Conservation (phyloP, 2,113 vertebrate genomes). For the Climacteris rufus region DNA sequence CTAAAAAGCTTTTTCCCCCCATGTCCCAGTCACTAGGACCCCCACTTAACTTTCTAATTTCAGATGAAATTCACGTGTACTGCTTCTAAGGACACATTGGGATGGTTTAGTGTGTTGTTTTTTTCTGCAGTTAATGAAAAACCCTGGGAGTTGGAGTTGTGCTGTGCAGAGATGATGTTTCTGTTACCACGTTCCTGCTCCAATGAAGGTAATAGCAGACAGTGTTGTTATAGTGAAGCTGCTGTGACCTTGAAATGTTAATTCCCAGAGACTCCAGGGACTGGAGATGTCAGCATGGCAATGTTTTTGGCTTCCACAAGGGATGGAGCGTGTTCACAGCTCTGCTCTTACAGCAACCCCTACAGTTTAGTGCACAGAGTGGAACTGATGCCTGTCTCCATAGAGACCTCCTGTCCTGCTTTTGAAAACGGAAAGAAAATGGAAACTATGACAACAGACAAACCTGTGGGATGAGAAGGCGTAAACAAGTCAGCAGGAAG, state of each 20-base stretch:
- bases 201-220: background rate
- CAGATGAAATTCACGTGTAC: background rate
- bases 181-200: background rate
- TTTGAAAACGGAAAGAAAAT: background rate
- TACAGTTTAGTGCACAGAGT: slow-evolving; percentile 12
- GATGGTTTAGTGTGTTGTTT: background rate
- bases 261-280: background rate
- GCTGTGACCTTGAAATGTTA: background rate
- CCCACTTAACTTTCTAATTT: background rate
- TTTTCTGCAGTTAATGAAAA: background rate
- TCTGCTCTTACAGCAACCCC: slow-evolving; percentile 57
- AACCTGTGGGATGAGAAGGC: slow-evolving; percentile 39
- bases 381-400: slow-evolving; percentile 56
- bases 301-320: background rate
- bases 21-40: background rate
- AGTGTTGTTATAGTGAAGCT: background rate
- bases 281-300: background rate
- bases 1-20: background rate
- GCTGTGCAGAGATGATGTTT: background rate
- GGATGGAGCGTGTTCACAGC: background rate
- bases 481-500: slow-evolving; percentile 37
- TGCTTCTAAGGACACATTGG: background rate
- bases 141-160: background rate
- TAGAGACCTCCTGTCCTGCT: slow-evolving; percentile 57
- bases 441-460: slow-evolving; percentile 54